A percentile compares a stretch with the other conserved stretches of the same genome.
These are phyloP conservation scores for Synodontis membranacea DNA, from an alignment of 2,113 vertebrate species.

Conservation along the genomic window DNA sequence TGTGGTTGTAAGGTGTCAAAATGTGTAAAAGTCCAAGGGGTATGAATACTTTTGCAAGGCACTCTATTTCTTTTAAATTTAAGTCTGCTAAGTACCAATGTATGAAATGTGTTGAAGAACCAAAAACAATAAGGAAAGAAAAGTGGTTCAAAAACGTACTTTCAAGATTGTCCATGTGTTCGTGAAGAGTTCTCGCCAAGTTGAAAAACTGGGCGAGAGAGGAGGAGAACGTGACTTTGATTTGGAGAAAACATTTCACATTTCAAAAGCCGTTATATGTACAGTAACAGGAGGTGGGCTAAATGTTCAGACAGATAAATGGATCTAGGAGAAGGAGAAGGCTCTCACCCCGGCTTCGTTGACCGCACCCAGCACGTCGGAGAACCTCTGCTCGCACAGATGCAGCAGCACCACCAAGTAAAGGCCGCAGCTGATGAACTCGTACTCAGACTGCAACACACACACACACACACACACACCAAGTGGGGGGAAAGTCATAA, in stretches of 20 bases:
- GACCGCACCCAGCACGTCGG: conserved; percentile 90
- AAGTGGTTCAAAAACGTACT: conserved; percentile 75
- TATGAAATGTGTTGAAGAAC: neutral
- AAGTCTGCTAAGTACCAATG: neutral
- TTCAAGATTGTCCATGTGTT: conserved; percentile 99
- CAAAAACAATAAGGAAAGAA: neutral
- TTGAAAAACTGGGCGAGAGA: conserved; percentile 94
- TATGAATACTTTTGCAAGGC: too few species aligned
- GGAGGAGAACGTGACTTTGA: conserved; percentile 26
- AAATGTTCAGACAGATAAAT: neutral
- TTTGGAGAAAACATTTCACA: neutral
- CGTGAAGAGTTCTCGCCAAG: conserved; percentile 97
- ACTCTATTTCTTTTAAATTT: neutral
- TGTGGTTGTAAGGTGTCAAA: too few species aligned
- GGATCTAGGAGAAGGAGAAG: neutral
- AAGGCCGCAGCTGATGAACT: conserved; percentile 97
- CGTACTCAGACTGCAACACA: conserved; percentile 85
- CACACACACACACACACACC: neutral
- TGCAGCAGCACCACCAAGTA: conserved; percentile 96
- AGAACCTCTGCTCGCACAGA: conserved; percentile 96
- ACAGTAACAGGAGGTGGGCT: neutral
- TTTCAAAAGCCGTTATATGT: neutral
- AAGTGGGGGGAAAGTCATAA: neutral
- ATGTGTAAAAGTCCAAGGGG: too few species aligned
- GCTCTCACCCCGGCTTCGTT: conserved; percentile 89